These are phyloP conservation scores for Serilophus lunatus DNA, from an alignment of 2,113 vertebrate species.

Conservation along the genomic window DNA sequence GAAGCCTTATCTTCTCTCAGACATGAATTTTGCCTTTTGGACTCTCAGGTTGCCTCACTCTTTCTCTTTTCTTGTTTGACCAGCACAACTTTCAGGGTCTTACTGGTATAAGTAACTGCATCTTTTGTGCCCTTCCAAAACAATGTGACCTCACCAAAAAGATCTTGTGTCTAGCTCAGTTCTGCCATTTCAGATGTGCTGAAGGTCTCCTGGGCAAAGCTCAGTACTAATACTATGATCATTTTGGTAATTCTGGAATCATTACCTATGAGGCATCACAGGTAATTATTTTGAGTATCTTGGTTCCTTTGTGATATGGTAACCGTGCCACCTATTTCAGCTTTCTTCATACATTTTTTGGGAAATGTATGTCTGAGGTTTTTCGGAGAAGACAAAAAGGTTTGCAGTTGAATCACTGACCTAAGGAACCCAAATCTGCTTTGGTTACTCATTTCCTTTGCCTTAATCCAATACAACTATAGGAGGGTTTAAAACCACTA, in stretches of 20 bases:
- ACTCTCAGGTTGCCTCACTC: not conserved
- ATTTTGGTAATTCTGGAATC: not conserved
- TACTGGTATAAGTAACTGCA: not conserved
- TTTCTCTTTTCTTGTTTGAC: not conserved
- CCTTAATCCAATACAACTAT: not conserved
- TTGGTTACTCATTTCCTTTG: not conserved
- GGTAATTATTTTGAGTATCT: not conserved
- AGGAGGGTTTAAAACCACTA: not conserved
- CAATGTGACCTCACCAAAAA: not conserved
- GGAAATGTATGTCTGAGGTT: not conserved
- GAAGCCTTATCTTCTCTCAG: not conserved
- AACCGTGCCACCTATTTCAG: not conserved
- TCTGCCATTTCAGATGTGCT: not conserved
- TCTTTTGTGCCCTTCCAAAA: not conserved
- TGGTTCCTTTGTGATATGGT: not conserved
- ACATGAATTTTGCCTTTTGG: not conserved
- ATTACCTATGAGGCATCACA: not conserved
- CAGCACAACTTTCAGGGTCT: not conserved
- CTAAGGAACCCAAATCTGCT: not conserved
- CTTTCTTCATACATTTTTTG: not conserved
- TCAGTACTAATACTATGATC: not conserved
- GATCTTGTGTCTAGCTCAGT: not conserved
- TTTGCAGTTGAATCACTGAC: not conserved
- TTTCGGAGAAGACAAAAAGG: not conserved
- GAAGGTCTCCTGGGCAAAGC: not conserved